Evolutionary conservation across 2,888 invertebrate genomes (phyloP), one percentile per base, ranked within the genome.

Genomic region (Pachydiplax longipennis): DNA sequence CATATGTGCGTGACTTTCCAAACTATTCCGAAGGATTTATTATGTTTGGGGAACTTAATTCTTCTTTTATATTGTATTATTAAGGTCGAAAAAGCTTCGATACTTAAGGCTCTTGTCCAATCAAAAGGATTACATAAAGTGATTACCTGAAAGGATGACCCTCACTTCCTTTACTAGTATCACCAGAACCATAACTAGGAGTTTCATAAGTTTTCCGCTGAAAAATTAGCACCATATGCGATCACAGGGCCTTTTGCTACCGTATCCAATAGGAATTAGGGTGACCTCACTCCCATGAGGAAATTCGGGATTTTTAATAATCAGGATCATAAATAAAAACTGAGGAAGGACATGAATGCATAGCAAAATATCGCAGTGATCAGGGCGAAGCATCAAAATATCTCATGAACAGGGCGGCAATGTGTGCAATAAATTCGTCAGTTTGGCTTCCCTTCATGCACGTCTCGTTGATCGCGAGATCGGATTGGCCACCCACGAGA

Each of bases 151-250:
- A 37, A 37, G 37, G 5, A 37, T 37, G 37, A 37, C 37, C 37
- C 2, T 37, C 37, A 4, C 2, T 37, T 37, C 37, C 37, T 37
- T 37, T 37, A 37, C 37, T 37, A 37, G 37, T 37, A 2, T 37
- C 37, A 4, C 3, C 37, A 37, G 2, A 5, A 37, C 37, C 37
- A 37, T 37, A 37, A 37, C 37, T 37, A 37, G 5, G 5, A 2
- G 37, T 37, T 37, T 37, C 2, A 4, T 37, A 5, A 37, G 37
- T 37, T 37, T 22, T 8, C 37, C 6, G 93, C 93, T 93, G 93
- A 93, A 93, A 92, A 92, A 92, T 92, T 93, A 93, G 92, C 92
- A 92, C 83, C 91, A 73, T 58, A n/a, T 61, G 37, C 61, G 61
- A 80, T 81, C 83, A 80, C 91, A 91, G 91, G 90, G 90, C 37